Conservation (phyloP, 2,113 vertebrate genomes). For the Corythornis cristatus region DNA sequence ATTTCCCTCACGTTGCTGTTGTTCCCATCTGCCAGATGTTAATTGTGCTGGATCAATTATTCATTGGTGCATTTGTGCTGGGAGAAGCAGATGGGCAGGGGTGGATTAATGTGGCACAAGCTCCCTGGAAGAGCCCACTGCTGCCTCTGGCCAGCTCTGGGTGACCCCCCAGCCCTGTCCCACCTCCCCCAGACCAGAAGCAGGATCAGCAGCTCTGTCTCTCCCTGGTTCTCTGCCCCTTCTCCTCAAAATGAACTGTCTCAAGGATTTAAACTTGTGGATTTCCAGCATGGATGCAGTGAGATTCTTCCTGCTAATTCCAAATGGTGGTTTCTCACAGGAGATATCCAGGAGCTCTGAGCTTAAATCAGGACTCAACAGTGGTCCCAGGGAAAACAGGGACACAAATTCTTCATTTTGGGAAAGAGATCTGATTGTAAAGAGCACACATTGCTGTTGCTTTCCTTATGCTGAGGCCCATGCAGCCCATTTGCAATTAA, state of each 20-base stretch:
- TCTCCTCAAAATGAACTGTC: background rate
- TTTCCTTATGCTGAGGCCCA: background rate
- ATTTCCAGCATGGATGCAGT: background rate
- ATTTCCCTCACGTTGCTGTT: background rate
- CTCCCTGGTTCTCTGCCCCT: background rate
- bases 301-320: background rate
- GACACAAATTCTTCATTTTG: background rate
- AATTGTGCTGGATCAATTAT: background rate
- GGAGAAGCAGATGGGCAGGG: background rate
- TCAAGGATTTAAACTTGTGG: background rate
- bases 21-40: background rate
- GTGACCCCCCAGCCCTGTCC: background rate
- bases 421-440: background rate
- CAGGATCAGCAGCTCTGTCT: background rate
- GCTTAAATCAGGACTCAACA: background rate
- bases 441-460: background rate
- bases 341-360: background rate
- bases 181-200: background rate
- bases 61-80: background rate
- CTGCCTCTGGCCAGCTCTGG: background rate
- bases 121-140: background rate
- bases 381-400: background rate
- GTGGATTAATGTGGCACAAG: background rate
- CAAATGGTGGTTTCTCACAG: background rate
- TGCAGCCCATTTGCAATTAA: conserved; percentile 64